Evolutionary conservation across 2,113 vertebrate species (phyloP).

Genomic region (Monopterus albus): DNA sequence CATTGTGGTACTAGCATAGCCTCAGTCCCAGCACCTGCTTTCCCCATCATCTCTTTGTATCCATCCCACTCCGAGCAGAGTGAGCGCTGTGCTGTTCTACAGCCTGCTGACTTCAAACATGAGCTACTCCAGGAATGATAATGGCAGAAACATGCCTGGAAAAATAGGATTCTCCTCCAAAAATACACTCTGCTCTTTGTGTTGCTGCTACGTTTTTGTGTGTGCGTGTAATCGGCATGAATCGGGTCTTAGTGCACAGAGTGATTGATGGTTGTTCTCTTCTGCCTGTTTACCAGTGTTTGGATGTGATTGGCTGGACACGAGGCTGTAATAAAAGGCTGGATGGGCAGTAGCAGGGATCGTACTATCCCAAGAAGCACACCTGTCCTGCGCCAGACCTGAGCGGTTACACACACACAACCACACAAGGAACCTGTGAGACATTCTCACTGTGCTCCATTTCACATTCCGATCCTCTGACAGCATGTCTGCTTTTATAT

Average conservation of each 20-base stretch:
- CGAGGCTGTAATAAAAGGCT: constrained; percentile 39
- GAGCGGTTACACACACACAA: constrained; percentile 31
- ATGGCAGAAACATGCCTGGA: constrained; percentile 86
- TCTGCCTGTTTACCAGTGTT: constrained; percentile 58
- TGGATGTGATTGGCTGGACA: constrained; percentile 38
- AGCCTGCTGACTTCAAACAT: constrained; percentile 83
- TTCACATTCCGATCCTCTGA: constrained; percentile 82
- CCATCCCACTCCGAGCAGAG: constrained; percentile 64
- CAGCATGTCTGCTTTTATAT: constrained; percentile 82
- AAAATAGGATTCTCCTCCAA: constrained; percentile 73
- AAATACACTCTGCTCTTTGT: constrained; percentile 72
- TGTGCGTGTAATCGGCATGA: constrained; percentile 25
- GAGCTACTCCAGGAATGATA: constrained; percentile 85
- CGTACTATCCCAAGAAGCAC: constrained; percentile 64
- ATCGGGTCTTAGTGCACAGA: neutral
- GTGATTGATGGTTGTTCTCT: constrained; percentile 66
- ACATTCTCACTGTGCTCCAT: constrained; percentile 76
- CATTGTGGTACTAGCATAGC: constrained; percentile 42
- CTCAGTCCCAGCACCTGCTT: constrained; percentile 77
- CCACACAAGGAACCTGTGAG: constrained; percentile 51
- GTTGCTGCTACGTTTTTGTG: constrained; percentile 32
- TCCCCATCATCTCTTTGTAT: constrained; percentile 71
- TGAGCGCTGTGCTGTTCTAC: constrained; percentile 74
- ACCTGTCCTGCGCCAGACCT: constrained; percentile 77
- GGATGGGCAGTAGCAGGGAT: constrained; percentile 58